phyloP scores from a whole-genome alignment of 2,113 vertebrate species.

The Lutjanus erythropterus region DNA sequence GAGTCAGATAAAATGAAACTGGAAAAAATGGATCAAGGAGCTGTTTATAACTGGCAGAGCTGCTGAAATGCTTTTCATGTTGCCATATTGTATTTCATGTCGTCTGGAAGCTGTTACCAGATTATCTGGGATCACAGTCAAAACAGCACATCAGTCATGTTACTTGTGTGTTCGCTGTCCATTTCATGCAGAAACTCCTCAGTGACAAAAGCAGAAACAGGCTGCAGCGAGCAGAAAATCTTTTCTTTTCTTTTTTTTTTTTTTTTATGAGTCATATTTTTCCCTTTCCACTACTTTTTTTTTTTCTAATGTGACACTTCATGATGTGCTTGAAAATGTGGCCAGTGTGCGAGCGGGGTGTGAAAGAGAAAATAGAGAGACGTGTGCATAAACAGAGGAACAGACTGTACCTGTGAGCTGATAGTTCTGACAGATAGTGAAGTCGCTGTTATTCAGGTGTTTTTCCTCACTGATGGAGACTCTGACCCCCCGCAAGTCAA shows the following conservation, averaged over 20 bases:
- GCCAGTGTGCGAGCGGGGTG: slow-evolving; percentile 18
- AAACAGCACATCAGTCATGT: slow-evolving; percentile 42
- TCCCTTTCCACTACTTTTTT: background rate
- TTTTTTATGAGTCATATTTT: slow-evolving; percentile 14
- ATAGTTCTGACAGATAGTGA: slow-evolving; percentile 33
- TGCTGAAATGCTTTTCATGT: slow-evolving; percentile 10
- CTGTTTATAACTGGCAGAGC: background rate
- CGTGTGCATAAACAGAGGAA: slow-evolving; percentile 38
- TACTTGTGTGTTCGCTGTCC: slow-evolving; percentile 5
- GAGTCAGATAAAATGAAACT: background rate
- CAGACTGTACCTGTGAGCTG: slow-evolving; percentile 59
- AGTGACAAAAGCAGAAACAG: slow-evolving; percentile 7
- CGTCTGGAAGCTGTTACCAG: slow-evolving; percentile 18
- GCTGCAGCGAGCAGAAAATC: background rate
- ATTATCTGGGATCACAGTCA: slow-evolving; percentile 36
- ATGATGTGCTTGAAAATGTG: slow-evolving; percentile 31
- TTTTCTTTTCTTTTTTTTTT: slow-evolving; percentile 17
- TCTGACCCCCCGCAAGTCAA: background rate
- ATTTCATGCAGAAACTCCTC: slow-evolving; percentile 19
- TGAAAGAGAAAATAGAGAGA: slow-evolving; percentile 25
- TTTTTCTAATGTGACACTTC: slow-evolving; percentile 26
- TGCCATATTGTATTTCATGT: slow-evolving; percentile 28
- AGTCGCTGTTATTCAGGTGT: slow-evolving; percentile 28
- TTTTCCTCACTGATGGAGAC: slow-evolving; percentile 22
- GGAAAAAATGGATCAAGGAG: background rate